Percentiles rank a stretch among this genome's conserved stretches.
Conservation (phyloP, 1,140 invertebrate species). For the Paralvinella palmiformis region DNA sequence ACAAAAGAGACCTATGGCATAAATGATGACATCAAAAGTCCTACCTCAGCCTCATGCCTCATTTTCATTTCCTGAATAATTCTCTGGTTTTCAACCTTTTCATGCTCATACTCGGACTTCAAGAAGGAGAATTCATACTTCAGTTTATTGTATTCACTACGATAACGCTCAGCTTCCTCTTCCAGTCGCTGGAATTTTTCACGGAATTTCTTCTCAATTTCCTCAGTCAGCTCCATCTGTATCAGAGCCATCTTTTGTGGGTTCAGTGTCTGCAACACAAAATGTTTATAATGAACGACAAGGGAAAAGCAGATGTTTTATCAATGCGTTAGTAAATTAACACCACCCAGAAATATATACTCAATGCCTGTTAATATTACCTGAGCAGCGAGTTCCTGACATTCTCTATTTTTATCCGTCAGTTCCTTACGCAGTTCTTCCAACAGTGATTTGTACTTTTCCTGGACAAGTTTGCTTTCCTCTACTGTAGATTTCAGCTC, state of each 20-base stretch:
- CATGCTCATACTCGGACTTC: constrained; percentile 46
- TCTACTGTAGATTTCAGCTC: constrained; percentile 40
- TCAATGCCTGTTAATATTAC: not conserved
- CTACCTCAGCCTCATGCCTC: constrained; percentile 45
- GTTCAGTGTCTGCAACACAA: constrained; percentile 31
- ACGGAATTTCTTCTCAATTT: constrained; percentile 37
- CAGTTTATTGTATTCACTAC: constrained; percentile 33
- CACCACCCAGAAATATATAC: not conserved
- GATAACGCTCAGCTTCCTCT: constrained; percentile 37
- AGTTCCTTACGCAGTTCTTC: constrained; percentile 37
- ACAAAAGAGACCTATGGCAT: no score
- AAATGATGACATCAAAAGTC: no score
- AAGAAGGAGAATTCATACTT: constrained; percentile 46
- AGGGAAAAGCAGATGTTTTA: not conserved
- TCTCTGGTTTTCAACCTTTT: constrained; percentile 34
- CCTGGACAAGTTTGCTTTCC: constrained; percentile 43
- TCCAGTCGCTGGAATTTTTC: constrained; percentile 40
- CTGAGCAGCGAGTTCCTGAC: not conserved
- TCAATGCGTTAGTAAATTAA: not conserved
- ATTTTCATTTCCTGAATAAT: constrained; percentile 40
- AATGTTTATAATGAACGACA: not conserved
- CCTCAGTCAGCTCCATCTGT: constrained; percentile 34
- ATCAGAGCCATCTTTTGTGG: constrained; percentile 41
- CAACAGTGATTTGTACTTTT: constrained; percentile 44
- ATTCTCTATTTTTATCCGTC: constrained; percentile 10